These are phyloP conservation scores for Antechinus stuartii DNA, from an alignment of 2,113 vertebrate genomes.

Conservation along the genomic window DNA sequence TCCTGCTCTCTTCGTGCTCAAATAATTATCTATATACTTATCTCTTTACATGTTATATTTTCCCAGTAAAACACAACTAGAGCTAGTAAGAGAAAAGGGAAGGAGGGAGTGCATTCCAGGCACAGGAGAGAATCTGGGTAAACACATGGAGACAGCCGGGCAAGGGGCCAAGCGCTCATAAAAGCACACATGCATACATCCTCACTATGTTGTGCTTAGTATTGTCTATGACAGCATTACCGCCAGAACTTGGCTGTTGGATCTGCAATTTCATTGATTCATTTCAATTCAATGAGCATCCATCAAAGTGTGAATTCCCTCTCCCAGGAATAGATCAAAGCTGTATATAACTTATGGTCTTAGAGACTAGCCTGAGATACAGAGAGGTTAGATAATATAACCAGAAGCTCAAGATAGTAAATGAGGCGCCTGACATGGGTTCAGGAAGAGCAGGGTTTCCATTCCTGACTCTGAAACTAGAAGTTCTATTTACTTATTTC, in stretches of 20 bases:
- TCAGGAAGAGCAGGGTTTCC: neutral
- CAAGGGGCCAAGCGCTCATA: neutral
- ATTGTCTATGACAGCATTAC: neutral
- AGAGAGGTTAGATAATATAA: neutral
- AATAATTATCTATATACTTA: no score
- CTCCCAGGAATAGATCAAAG: neutral
- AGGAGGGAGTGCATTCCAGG: neutral
- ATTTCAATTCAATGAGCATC: neutral
- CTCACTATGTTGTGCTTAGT: neutral
- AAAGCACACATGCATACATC: neutral
- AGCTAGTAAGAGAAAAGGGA: neutral
- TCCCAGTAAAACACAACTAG: neutral
- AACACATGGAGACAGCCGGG: neutral
- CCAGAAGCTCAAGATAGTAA: neutral
- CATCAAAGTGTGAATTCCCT: neutral
- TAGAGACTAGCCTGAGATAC: neutral
- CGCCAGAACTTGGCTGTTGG: neutral
- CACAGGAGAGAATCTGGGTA: neutral
- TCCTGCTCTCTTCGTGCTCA: no score
- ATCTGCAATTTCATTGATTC: neutral
- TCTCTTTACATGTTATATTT: no score
- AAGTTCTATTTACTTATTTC: neutral
- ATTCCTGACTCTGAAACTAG: neutral
- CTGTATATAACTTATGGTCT: neutral
- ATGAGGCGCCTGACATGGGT: neutral